These are phyloP conservation scores for Atractosteus spatula DNA, from an alignment of 2,113 vertebrate genomes.

Conservation along the genomic window DNA sequence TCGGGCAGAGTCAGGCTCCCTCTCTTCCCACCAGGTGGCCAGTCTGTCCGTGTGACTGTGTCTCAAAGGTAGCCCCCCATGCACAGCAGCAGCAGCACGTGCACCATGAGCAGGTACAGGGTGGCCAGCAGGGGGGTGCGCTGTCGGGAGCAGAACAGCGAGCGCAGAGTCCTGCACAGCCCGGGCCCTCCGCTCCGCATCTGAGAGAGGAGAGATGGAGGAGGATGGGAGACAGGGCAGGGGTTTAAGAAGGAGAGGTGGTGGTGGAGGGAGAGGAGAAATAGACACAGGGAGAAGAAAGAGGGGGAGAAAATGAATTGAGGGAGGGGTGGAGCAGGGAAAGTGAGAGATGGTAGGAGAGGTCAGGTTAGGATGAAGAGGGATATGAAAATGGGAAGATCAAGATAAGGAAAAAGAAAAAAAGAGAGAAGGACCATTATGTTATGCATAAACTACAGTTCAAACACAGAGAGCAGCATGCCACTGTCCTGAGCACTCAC, in stretches of 20 bases:
- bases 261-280: not conserved
- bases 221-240: not conserved
- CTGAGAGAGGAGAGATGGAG: conserved; percentile 54
- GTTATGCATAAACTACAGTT: too few relatives aligned
- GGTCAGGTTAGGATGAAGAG: not conserved
- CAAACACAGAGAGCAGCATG: too few relatives aligned
- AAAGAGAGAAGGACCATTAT: too few relatives aligned
- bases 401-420: too few relatives aligned
- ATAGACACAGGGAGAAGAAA: not conserved
- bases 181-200: conserved; percentile 56
- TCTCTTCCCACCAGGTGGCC: too few relatives aligned
- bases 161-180: conserved; percentile 69
- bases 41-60: not conserved
- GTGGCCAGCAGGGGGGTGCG: conserved; percentile 74
- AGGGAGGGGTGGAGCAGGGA: not conserved
- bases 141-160: conserved; percentile 73
- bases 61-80: conserved; percentile 81
- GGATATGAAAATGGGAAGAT: not conserved
- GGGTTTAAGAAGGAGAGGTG: not conserved
- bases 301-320: not conserved
- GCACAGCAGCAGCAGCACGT: conserved; percentile 82
- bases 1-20: too few relatives aligned
- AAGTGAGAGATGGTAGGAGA: not conserved
- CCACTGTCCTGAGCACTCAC: too few relatives aligned
- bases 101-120: conserved; percentile 79